phyloP scores from a whole-genome alignment of 2,797 vertebrate species.

The Cichlasoma orientale region DNA sequence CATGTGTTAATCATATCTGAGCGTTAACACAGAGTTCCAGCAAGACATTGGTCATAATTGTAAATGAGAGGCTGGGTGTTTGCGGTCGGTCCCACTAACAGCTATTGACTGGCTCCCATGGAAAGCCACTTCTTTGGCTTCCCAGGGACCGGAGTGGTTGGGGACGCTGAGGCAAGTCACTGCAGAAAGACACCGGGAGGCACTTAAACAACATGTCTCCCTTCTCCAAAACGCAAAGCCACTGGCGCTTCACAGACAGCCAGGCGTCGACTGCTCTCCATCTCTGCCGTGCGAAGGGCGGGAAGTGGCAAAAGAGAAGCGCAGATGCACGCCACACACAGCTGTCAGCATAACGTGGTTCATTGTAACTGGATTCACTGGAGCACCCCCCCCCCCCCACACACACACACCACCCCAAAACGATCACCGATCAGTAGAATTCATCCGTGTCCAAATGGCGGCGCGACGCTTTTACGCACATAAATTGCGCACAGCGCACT shows the following conservation, averaged over 20 bases:
- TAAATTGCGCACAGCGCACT: constrained; percentile 45
- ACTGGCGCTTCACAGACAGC: constrained; percentile 74
- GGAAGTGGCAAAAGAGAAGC: constrained; percentile 49
- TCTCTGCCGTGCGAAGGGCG: constrained; percentile 72
- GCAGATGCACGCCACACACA: constrained; percentile 83
- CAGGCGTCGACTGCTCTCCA: constrained; percentile 80
- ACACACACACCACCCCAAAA: not conserved
- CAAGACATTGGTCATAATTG: constrained; percentile 60
- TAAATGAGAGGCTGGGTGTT: constrained; percentile 59
- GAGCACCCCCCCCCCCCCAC: constrained; percentile 56
- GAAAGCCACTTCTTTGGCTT: constrained; percentile 63
- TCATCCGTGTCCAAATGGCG: constrained; percentile 43
- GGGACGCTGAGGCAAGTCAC: constrained; percentile 53
- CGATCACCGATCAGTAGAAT: constrained; percentile 67
- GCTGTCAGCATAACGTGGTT: constrained; percentile 74
- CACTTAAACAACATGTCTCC: constrained; percentile 65
- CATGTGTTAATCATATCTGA: constrained; percentile 52
- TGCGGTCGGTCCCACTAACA: constrained; percentile 56
- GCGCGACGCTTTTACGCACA: constrained; percentile 56
- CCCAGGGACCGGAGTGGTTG: constrained; percentile 25
- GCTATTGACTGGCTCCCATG: constrained; percentile 62
- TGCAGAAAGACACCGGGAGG: constrained; percentile 47
- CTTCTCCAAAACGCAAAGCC: constrained; percentile 69
- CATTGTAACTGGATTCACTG: constrained; percentile 79
- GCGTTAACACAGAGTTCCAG: constrained; percentile 55